A percentile compares a stretch with the other conserved stretches of the same genome.
These are phyloP conservation scores for Pantherophis guttatus DNA, from an alignment of 2,113 vertebrate species.

Conservation along the genomic window DNA sequence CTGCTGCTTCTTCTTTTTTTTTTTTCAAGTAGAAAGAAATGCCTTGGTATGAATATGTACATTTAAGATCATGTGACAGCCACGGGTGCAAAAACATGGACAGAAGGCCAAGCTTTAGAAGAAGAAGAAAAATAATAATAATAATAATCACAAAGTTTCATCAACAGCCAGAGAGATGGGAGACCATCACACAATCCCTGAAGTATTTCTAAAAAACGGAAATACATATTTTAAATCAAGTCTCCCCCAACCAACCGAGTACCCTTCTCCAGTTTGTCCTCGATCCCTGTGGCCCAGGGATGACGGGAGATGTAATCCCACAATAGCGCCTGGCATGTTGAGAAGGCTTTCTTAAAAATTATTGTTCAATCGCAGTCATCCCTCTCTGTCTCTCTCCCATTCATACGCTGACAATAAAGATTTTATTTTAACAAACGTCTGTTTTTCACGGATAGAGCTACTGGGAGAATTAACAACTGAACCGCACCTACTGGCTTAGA, in stretches of 20 bases:
- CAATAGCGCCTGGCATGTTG: background rate
- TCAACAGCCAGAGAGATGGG: background rate
- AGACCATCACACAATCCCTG: background rate
- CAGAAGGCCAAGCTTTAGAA: background rate
- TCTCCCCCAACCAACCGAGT: background rate
- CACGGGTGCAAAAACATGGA: background rate
- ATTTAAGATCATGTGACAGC: background rate
- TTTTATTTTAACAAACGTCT: constrained; percentile 12
- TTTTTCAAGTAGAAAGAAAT: background rate
- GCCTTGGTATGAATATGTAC: background rate
- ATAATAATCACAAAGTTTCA: background rate
- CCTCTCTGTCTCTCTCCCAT: no score
- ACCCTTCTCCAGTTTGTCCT: background rate
- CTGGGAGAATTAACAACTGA: background rate
- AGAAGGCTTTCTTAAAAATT: background rate
- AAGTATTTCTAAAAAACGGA: background rate
- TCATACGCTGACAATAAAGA: constrained; percentile 9
- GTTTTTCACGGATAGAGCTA: constrained; percentile 14
- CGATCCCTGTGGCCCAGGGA: background rate
- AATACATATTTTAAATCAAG: background rate
- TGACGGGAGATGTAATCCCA: background rate
- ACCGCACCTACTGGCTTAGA: constrained; percentile 21
- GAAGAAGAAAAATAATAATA: background rate
- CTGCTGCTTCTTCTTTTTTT: background rate
- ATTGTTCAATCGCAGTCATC: background rate